Conservation (phyloP, 2,113 vertebrate species). For the Cromileptes altivelis region DNA sequence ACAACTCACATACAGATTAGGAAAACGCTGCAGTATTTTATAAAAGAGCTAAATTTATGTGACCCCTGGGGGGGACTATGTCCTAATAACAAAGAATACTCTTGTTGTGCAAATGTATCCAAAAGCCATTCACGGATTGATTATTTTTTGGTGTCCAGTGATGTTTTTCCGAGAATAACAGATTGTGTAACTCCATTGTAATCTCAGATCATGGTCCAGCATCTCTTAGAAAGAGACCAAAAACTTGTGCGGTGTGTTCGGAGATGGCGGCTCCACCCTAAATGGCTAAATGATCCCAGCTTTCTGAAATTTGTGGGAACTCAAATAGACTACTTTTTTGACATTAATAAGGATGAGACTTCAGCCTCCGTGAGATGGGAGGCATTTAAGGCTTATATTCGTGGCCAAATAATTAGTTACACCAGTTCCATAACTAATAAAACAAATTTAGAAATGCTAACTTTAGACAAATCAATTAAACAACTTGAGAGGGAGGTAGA, state of each 20-base stretch:
- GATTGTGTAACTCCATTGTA: neutral
- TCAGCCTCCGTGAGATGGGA: too few species aligned
- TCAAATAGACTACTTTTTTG: too few species aligned
- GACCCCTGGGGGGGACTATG: neutral
- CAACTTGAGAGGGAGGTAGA: neutral
- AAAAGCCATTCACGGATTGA: neutral
- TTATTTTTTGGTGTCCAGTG: neutral
- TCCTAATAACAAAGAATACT: neutral
- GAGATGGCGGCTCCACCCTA: too few species aligned
- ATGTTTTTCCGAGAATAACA: neutral
- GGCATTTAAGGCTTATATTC: neutral
- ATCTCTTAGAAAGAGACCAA: neutral
- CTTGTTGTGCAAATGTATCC: neutral
- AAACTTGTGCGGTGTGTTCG: neutral
- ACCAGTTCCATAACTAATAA: neutral
- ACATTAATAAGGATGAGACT: too few species aligned
- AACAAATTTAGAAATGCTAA: neutral
- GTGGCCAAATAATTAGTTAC: neutral
- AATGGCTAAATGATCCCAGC: too few species aligned
- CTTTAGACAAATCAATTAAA: neutral
- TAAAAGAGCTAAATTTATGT: neutral
- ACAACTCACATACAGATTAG: neutral
- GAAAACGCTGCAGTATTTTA: neutral
- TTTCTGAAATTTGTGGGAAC: too few species aligned
- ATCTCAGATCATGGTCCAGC: slow-evolving; percentile 1